Conservation (phyloP, 2,113 vertebrate genomes). For the Riparia riparia region DNA sequence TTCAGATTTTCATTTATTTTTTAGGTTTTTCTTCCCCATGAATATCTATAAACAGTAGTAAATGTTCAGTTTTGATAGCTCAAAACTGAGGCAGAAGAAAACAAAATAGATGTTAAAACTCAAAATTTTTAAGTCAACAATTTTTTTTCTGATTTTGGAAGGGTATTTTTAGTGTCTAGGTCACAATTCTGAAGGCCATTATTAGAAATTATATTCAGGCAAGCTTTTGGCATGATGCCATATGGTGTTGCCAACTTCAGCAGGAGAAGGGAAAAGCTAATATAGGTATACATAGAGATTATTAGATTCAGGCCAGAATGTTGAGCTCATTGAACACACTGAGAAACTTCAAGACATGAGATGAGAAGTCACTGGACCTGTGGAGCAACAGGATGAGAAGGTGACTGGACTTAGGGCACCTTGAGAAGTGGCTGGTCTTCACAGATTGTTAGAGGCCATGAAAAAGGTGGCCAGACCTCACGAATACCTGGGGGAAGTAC, state of each 20-base stretch:
- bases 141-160: not conserved
- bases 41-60: not conserved
- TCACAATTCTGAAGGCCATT: not conserved
- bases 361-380: not conserved
- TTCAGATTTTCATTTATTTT: not conserved
- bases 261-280: not conserved
- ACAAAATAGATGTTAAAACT: not conserved
- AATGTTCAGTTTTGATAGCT: not conserved
- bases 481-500: not conserved
- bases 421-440: not conserved
- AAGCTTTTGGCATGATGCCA: not conserved
- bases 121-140: not conserved
- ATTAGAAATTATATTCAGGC: not conserved
- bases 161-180: not conserved
- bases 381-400: not conserved
- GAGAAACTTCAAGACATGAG: accelerated
- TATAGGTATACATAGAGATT: not conserved
- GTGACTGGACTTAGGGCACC: accelerated
- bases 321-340: not conserved
- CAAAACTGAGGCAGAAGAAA: not conserved
- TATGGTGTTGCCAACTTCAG: not conserved
- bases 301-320: not conserved
- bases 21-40: not conserved
- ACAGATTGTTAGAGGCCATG: not conserved
- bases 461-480: not conserved